These are phyloP conservation scores for Bombus picipes DNA, from an alignment of 1,140 invertebrate genomes.

Conservation along the genomic window DNA sequence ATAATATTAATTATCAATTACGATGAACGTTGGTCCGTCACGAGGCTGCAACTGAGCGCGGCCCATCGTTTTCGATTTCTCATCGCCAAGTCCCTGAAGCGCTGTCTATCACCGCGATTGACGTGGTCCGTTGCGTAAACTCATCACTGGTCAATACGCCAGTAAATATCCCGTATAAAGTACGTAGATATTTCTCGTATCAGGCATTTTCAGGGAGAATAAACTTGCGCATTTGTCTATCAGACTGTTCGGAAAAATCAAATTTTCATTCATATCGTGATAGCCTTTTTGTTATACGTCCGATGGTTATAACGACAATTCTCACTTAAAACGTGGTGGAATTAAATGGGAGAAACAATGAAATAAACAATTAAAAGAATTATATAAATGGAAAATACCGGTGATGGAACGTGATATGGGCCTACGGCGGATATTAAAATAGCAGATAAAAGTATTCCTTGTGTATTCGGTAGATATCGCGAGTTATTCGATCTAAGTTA, in stretches of 20 bases:
- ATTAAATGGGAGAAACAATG: no score
- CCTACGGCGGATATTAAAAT: background rate
- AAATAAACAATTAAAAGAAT: background rate
- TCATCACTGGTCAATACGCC: slow-evolving; percentile 20
- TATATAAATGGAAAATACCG: background rate
- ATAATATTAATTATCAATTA: slow-evolving; percentile 67
- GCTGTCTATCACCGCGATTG: slow-evolving; percentile 53
- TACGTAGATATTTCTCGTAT: background rate
- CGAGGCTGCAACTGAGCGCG: background rate
- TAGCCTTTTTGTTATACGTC: no score
- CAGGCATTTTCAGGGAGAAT: background rate
- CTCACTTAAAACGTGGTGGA: no score
- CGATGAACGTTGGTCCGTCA: slow-evolving; percentile 42
- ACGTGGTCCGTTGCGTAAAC: slow-evolving; percentile 49
- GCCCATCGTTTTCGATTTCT: slow-evolving; percentile 36
- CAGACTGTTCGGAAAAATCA: background rate
- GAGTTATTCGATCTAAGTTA: background rate
- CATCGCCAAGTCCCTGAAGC: slow-evolving; percentile 47
- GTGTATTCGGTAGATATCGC: background rate
- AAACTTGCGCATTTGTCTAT: background rate
- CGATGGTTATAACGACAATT: no score
- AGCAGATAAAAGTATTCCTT: background rate
- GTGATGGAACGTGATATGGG: background rate
- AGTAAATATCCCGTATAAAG: background rate
- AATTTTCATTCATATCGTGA: background rate